These are phyloP conservation scores for Cnemophilus loriae DNA, from an alignment of 2,113 vertebrate species.

Conservation along the genomic window DNA sequence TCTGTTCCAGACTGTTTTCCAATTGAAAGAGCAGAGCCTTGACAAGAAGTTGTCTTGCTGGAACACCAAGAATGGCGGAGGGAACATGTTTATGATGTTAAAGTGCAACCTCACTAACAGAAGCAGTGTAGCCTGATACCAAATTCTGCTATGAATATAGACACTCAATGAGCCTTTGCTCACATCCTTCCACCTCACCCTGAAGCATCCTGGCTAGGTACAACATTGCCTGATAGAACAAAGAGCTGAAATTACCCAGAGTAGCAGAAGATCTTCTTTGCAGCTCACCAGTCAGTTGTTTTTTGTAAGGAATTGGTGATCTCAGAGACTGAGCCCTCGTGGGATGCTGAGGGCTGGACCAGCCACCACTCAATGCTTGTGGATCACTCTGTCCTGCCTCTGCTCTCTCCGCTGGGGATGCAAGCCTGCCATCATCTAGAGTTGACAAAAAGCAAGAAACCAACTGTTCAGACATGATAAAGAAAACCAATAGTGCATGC, in stretches of 20 bases:
- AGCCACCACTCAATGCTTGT: conserved; percentile 71
- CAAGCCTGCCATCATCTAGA: conserved; percentile 78
- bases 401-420: conserved; percentile 73
- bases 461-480: background rate
- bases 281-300: conserved; percentile 77
- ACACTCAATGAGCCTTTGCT: background rate
- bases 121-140: background rate
- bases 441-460: conserved; percentile 24
- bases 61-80: background rate
- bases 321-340: conserved; percentile 71
- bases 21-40: background rate
- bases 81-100: background rate
- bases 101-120: background rate
- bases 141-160: background rate
- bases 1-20: background rate
- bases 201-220: background rate
- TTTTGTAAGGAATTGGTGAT: conserved; percentile 77
- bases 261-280: conserved; percentile 81
- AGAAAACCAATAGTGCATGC: background rate
- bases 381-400: conserved; percentile 77
- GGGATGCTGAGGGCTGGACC: conserved; percentile 85
- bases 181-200: background rate
- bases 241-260: conserved; percentile 75
- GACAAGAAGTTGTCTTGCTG: background rate
- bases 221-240: background rate